Base-by-base conservation (phyloP, 2,113 vertebrate genomes). In the Spea bombifrons region DNA sequence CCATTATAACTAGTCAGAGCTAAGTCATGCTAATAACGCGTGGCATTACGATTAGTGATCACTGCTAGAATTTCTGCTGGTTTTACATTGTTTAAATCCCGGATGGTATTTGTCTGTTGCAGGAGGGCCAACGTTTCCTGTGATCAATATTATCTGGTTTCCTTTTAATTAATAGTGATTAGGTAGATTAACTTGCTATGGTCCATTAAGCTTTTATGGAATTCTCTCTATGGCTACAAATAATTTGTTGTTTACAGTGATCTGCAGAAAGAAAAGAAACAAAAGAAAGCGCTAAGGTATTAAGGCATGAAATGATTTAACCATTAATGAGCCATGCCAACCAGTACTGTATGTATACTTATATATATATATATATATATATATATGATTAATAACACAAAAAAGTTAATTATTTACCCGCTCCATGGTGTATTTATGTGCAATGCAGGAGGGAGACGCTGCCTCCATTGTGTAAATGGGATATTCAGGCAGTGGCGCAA, bases 81-180 rank as follows among this genome's bases (percentile, higher is more conserved):
- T 59, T 59, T 59, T 59, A 59, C 10, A 59, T 59, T 13, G 55
- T 13, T 13, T 59, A 59, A 59, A 13, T 9, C 9, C 55, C 55
- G 9, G 55, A 12, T 59, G 55, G 55, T 13, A 59, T 7, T 13
- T 9, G 9, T 59, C 7, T 59, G 55, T 13, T 59, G 4, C 55
- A 13, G 66, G 12, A 47, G 44, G 66, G 46, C 5, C 30, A 12
- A 10, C 7, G 45, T 48, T 46, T 68, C 44, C 12, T 68, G 45
- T 48, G 13, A 68, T 68, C 66, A 68, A 68, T 68, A 68, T 15
- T 48, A 68, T 68, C 17, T 7, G 45, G n/a, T 68, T 68, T 48
- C 66, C 46, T 46, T 47, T 68, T 47, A 68, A 68, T 68, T 68
- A 68, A 47, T 48, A 46, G 15, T 68, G 66, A 68, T 68, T 68